Base-by-base conservation (phyloP, 2,113 vertebrate species). In the Delphinapterus leucas region DNA sequence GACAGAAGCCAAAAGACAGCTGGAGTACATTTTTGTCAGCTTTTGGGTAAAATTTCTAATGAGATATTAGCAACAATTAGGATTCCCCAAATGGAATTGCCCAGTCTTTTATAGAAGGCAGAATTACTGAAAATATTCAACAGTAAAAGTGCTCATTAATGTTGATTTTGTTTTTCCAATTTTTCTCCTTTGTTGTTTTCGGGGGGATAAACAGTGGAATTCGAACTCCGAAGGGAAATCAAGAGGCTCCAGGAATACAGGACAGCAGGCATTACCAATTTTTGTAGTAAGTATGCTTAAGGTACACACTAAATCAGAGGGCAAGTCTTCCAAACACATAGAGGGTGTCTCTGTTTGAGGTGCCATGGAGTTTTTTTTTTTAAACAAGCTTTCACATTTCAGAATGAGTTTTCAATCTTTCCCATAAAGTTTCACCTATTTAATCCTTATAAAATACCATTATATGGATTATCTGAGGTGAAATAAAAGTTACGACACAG, bases 171-270 rank as follows among this genome's bases (percentile, higher is more conserved):
- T 70, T 89, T 96, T 96, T 71, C 82, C 33, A 8, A 38, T 97
- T 97, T 97, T 94, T 92, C 74, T 98, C 28, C 77, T 96, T 88
- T 33, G 33, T 65, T 33, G 85, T 55, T 15, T n/a, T 87, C 77
- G 68, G 97, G 61, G 58, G 98, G 36, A 63, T 44, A 74, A 95
- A 88, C 98, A 99, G 99, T 99, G 99, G 99, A 99, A 98, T 99
- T 99, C 98, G 99, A 99, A 98, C 99, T 99, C 97, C 98, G 99
- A 95, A 99, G 99, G 93, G 99, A 99, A 98, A 99, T 99, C 97
- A 99, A 98, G 97, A 97, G 99, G 44, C 99, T 99, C 14, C 99
- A 99, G 98, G 99, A 99, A 97, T 99, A 99, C 98, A 99, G 99
- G 97, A 99, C 98, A 88, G 99, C 99, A 79, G 99, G 99, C 80